Conservation (phyloP, 1,140 invertebrate genomes). For the Lasioglossum albipes region DNA sequence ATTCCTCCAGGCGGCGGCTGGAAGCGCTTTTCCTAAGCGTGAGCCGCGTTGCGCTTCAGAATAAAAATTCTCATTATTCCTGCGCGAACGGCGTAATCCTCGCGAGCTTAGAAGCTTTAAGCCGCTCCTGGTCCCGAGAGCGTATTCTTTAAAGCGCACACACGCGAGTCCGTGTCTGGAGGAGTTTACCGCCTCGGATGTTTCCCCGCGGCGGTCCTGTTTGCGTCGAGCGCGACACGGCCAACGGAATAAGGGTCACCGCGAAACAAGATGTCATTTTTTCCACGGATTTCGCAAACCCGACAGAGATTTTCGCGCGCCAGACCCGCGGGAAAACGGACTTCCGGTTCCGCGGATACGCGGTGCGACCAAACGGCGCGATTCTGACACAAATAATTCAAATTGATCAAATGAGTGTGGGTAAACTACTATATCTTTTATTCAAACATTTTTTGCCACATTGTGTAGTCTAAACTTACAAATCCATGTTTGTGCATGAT, state of each 20-base stretch:
- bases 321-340: too few relatives aligned
- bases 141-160: conserved; percentile 31
- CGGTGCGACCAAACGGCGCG: too few relatives aligned
- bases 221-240: background rate
- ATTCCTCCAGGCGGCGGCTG: background rate
- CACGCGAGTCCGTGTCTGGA: conserved; percentile 24
- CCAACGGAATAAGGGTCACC: conserved; percentile 11
- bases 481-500: too few relatives aligned
- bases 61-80: conserved; percentile 48
- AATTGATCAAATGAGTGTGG: too few relatives aligned
- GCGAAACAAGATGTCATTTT: conserved; percentile 38
- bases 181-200: conserved; percentile 19
- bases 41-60: background rate
- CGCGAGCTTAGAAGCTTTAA: conserved; percentile 23
- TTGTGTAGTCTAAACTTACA: too few relatives aligned
- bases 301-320: background rate
- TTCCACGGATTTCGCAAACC: conserved; percentile 10
- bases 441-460: too few relatives aligned
- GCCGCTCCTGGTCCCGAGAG: background rate
- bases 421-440: too few relatives aligned
- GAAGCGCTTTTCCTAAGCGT: conserved; percentile 9
- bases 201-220: background rate
- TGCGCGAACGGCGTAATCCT: conserved; percentile 26
- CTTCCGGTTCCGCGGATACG: background rate
- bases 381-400: too few relatives aligned